Conservation (phyloP, 2,113 vertebrate species). For the Poeciliopsis prolifica region DNA sequence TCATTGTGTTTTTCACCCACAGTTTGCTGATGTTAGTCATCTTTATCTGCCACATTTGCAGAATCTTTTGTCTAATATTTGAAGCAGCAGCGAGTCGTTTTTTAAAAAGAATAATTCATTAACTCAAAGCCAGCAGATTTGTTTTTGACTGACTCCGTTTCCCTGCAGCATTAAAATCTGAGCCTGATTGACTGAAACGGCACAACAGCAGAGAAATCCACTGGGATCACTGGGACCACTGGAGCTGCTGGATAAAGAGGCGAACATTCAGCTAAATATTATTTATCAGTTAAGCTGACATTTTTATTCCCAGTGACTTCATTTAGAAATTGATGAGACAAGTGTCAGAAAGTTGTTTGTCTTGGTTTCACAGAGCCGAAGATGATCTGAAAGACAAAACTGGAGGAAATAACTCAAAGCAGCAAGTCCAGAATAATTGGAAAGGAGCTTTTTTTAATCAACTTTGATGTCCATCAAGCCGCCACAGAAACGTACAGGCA, state of each 20-base stretch:
- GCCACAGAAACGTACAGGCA: too few relatives aligned
- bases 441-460: too few relatives aligned
- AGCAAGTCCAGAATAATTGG: not conserved
- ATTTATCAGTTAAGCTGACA: not conserved
- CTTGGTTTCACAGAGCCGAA: not conserved
- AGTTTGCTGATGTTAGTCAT: not conserved
- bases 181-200: constrained; percentile 42
- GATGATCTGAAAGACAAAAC: not conserved
- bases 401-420: not conserved
- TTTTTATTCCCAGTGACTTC: not conserved
- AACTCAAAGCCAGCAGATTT: not conserved
- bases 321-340: not conserved
- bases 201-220: constrained; percentile 14
- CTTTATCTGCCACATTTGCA: not conserved
- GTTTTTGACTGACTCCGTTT: constrained; percentile 24
- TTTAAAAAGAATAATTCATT: constrained; percentile 15
- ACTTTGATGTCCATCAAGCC: too few relatives aligned
- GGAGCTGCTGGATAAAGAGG: not conserved
- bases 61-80: not conserved
- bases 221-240: not conserved
- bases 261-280: constrained; percentile 19
- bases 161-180: constrained; percentile 11
- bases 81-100: not conserved
- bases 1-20: not conserved
- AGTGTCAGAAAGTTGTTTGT: not conserved